Conservation (phyloP, 2,888 invertebrate genomes). For the Mellilla xanthometata region DNA sequence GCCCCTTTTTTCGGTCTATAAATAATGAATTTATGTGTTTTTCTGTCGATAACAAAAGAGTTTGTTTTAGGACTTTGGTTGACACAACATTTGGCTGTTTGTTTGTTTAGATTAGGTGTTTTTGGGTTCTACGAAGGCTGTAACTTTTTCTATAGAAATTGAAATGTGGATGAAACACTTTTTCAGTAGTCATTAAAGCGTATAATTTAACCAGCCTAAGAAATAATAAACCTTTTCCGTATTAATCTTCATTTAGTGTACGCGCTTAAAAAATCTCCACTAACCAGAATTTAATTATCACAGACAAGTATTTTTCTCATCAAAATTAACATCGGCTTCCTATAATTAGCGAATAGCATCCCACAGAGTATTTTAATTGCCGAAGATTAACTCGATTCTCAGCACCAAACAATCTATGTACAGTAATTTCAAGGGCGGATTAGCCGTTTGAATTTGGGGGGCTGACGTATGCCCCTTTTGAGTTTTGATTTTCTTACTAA, state of each 20-base stretch:
- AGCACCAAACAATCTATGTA: neutral
- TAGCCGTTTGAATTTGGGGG: too few species aligned
- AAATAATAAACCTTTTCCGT: too few species aligned
- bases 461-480: too few species aligned
- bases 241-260: neutral
- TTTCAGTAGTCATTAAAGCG: too few species aligned
- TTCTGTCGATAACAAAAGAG: slow-evolving; percentile 35
- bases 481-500: too few species aligned
- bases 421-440: too few species aligned
- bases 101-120: too few species aligned
- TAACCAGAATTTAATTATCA: slow-evolving; percentile 8
- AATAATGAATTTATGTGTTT: slow-evolving; percentile 44
- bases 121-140: neutral
- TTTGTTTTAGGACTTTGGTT: slow-evolving; percentile 37
- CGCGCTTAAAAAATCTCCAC: neutral
- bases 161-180: too few species aligned
- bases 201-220: too few species aligned
- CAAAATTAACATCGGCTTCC: slow-evolving; percentile 14
- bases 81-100: slow-evolving; percentile 18
- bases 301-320: slow-evolving; percentile 15
- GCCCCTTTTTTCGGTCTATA: slow-evolving; percentile 40
- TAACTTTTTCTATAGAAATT: neutral
- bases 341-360: slow-evolving; percentile 17
- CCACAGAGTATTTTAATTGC: slow-evolving; percentile 16
- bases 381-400: slow-evolving; percentile 10